Percentiles rank a stretch among this genome's conserved stretches.
Evolutionary conservation across 2,113 vertebrate genomes (phyloP).

Genomic region (Chaetops frenatus): DNA sequence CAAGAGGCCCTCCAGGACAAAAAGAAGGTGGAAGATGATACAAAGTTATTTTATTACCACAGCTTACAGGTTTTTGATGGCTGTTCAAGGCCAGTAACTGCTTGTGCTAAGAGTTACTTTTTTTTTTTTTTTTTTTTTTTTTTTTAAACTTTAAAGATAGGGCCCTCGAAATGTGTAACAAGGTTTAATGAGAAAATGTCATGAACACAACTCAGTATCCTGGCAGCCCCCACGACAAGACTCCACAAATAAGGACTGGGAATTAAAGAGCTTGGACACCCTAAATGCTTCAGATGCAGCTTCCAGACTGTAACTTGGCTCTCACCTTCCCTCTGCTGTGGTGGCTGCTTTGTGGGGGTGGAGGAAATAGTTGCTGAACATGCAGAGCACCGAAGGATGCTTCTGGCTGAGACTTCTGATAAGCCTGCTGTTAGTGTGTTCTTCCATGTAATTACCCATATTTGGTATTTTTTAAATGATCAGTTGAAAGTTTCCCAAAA

Average conservation of each 20-base stretch:
- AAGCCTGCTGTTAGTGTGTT: background rate
- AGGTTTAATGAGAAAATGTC: accelerated
- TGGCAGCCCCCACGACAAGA: background rate
- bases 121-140: no score
- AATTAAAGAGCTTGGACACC: background rate
- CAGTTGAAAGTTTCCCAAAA: background rate
- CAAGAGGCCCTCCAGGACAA: background rate
- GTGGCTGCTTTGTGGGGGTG: background rate
- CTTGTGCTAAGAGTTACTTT: background rate
- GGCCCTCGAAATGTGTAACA: background rate
- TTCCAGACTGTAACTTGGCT: background rate
- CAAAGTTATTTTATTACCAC: background rate
- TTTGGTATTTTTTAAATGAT: background rate
- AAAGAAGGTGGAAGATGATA: background rate
- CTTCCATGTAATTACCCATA: background rate
- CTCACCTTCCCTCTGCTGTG: accelerated
- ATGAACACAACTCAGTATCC: background rate
- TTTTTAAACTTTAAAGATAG: background rate
- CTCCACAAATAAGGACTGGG: background rate
- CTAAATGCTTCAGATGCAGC: background rate
- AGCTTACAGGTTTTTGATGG: background rate
- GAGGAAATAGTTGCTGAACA: background rate
- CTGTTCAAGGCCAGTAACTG: background rate
- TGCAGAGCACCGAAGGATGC: background rate
- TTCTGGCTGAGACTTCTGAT: background rate